Percentiles rank a stretch among this genome's conserved stretches.
Conservation (phyloP, 2,113 vertebrate genomes). For the Salvelinus fontinalis region DNA sequence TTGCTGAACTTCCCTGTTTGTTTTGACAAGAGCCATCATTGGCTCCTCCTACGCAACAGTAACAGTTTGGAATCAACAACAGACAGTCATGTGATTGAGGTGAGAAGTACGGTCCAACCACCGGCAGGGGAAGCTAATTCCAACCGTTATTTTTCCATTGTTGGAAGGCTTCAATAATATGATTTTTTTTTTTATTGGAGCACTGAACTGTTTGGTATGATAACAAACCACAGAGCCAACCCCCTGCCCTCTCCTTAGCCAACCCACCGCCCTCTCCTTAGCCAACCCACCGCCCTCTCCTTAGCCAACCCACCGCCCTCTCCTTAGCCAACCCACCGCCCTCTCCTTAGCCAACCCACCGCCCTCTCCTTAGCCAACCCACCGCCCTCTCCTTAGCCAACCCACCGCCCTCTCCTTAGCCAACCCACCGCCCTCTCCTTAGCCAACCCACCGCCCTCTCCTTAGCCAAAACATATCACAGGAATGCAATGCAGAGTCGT, state of each 20-base stretch:
- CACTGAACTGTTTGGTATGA: not conserved
- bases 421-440: no score
- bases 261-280: no score
- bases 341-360: no score
- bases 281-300: no score
- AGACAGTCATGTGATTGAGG: not conserved
- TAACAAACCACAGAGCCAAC: not conserved
- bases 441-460: not conserved
- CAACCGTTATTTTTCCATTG: not conserved
- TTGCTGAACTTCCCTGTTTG: constrained; percentile 5
- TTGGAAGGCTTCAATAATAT: constrained; percentile 6
- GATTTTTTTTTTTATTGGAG: constrained; percentile 2
- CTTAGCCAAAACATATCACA: no score
- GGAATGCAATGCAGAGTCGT: not conserved
- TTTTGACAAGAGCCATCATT: constrained; percentile 36
- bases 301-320: no score
- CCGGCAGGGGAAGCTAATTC: not conserved
- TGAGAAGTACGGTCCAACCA: not conserved
- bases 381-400: no score
- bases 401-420: no score
- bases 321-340: no score
- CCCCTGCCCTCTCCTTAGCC: no score
- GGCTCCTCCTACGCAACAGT: constrained; percentile 15
- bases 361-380: no score
- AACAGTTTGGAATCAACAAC: constrained; percentile 19